Base-by-base conservation (phyloP, 2,888 invertebrate species). In the Dinocampus coccinellae region DNA sequence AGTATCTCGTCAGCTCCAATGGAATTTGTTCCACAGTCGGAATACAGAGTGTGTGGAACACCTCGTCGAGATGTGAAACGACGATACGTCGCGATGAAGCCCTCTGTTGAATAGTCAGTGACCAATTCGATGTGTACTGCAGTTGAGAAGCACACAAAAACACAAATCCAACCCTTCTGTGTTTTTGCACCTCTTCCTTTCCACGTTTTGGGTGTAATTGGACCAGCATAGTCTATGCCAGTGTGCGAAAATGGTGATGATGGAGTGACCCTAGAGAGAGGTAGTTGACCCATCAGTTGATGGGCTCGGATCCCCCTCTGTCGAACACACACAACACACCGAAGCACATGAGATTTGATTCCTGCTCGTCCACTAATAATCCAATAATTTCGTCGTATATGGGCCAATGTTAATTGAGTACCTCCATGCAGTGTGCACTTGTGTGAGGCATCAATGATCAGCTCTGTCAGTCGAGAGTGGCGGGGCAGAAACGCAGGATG, bases 111-210 rank as follows among this genome's bases (percentile, higher is more conserved):
- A 1, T 75, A 68, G 55, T 76, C 77, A 1, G 42, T 62, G 0
- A 78, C 80, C 2, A 78, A 3, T 39, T 80, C 80, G 1, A 80
- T 53, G 57, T 79, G 79, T 0, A 79, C 39, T 1, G 80, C 79
- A 1, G 76, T 74, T 0, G 73, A 26, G 13, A 78, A 36, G 42
- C 80, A 79, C 0, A 80, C 69, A 26, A 79, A 78, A 10, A 79
- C 16, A 2, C 70, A 47, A 3, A 79, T 26, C 55, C 76, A 79
- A 3, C 0, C 34, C 11, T n/a, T 70, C 53, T 1, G 70, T 26
- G 20, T 73, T 42, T 42, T 42, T 24, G 29, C 20, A n/a, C 62
- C 63, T 53, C 69, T 1, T 6, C 55, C 70, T 2, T 55, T 55
- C 11, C 9, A 20, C 1, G 58, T 64, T 11, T 39, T 55, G 9